Conservation (phyloP, 2,797 vertebrate genomes). For the Lagorchestes hirsutus region DNA sequence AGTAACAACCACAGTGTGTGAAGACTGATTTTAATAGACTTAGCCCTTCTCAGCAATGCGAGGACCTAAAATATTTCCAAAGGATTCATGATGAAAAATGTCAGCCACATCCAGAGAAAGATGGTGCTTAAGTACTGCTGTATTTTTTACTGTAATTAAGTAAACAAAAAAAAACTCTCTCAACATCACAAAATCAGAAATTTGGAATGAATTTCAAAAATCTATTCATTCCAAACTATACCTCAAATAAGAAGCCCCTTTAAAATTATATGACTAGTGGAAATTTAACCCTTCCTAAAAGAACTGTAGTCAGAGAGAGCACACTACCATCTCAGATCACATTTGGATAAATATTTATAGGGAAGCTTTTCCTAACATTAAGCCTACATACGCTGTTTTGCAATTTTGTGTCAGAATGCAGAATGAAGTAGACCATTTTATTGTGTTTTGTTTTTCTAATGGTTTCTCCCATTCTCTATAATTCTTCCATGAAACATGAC, state of each 20-base stretch:
- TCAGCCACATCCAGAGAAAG: too few species aligned
- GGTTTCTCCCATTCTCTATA: too few species aligned
- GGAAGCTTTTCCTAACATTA: neutral
- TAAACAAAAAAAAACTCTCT: neutral
- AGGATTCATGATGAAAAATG: too few species aligned
- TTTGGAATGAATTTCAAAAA: neutral
- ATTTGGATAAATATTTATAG: neutral
- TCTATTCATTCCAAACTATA: neutral
- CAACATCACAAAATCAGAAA: neutral
- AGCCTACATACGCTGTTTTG: neutral
- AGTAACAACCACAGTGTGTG: too few species aligned
- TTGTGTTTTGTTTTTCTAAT: too few species aligned
- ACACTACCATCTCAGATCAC: neutral
- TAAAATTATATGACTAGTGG: neutral
- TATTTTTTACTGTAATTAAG: neutral
- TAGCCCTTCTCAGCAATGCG: too few species aligned
- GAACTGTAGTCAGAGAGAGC: neutral
- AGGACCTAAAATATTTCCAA: too few species aligned
- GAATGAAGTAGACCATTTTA: too few species aligned
- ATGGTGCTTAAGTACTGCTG: neutral
- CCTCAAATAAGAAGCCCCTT: neutral
- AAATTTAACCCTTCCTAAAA: neutral
- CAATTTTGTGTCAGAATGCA: neutral
- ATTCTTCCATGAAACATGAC: too few species aligned
- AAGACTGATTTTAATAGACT: too few species aligned